Evolutionary conservation across 2,797 vertebrate genomes (phyloP).

Genomic region (Oreortyx pictus): DNA sequence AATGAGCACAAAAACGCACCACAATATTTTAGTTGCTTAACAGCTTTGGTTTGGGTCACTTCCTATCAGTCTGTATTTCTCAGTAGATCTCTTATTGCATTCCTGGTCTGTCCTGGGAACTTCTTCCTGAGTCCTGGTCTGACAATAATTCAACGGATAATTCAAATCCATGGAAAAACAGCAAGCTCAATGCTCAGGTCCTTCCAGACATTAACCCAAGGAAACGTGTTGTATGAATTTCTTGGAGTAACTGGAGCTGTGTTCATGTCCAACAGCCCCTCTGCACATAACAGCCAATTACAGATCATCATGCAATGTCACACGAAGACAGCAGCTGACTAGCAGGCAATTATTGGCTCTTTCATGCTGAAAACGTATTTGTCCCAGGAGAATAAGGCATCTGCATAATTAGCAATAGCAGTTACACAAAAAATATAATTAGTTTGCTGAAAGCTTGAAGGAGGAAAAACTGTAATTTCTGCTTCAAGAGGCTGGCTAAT

Average conservation of each 20-base stretch:
- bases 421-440: constrained; percentile 75
- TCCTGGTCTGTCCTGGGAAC: not conserved
- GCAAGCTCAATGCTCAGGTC: not conserved
- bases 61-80: not conserved
- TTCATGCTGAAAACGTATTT: constrained; percentile 75
- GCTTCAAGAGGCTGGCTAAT: constrained; percentile 76
- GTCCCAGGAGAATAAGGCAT: constrained; percentile 60
- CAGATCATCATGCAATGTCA: constrained; percentile 36
- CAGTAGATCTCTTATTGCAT: not conserved
- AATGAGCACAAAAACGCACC: not conserved
- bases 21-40: rapidly evolving
- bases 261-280: not conserved
- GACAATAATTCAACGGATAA: not conserved
- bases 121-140: not conserved
- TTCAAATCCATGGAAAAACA: not conserved
- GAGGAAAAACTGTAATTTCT: constrained; percentile 74
- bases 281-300: constrained; percentile 51
- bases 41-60: not conserved
- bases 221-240: constrained; percentile 1
- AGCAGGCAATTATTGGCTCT: constrained; percentile 69
- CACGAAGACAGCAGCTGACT: constrained; percentile 53
- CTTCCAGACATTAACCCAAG: not conserved
- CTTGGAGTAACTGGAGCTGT: constrained; percentile 19
- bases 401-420: constrained; percentile 75
- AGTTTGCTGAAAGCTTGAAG: constrained; percentile 68